Base-by-base conservation (phyloP, 2,797 vertebrate species). In the Ispidina picta region DNA sequence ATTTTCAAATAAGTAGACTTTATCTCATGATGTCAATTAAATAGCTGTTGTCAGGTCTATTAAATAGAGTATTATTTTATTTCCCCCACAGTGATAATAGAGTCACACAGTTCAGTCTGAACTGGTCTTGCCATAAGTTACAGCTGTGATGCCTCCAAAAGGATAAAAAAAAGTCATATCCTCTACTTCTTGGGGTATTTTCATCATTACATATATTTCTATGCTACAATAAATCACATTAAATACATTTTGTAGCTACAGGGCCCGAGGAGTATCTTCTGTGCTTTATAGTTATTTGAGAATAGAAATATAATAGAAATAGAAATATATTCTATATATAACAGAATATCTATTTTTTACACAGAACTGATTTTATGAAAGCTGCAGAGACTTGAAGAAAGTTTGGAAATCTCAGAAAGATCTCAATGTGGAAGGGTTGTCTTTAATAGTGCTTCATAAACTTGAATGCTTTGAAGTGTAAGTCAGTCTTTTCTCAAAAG, bases 1-100 rank as follows among this genome's bases (percentile, higher is more conserved):
- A 54, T 94, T 92, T 95, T 84, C 23, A 55, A 91, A 87, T 18
- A 90, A 85, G 29, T 46, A 71, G 28, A 49, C 26, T 92, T 93
- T 77, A 93, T 91, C 63, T 96, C 35, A 33, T 79, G 56, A 92
- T 72, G 49, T 78, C 96, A 95, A 94, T 95, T 91, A 92, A 92
- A 79, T 79, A 81, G 64, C 63, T 86, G 74, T 86, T 93, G 83
- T 95, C 95, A 94, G 63, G 43, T 92, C 91, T 89, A 46, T 89
- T 94, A 85, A 86, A 62, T 14, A 89, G 62, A 70, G 49, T 75
- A 88, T 96, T 92, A 89, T 66, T 94, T 95, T 94, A 83, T 96
- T 95, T 90, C 89, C 81, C 68, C 75, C 72, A 86, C 43, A 70
- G 59, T 77, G 63, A 82, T 90, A 94, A 78, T 48, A 26, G 63